Evolutionary conservation across 37 sponge, comb jelly and placozoan species (phyloP).

Genomic region (Chondrosia reniformis): DNA sequence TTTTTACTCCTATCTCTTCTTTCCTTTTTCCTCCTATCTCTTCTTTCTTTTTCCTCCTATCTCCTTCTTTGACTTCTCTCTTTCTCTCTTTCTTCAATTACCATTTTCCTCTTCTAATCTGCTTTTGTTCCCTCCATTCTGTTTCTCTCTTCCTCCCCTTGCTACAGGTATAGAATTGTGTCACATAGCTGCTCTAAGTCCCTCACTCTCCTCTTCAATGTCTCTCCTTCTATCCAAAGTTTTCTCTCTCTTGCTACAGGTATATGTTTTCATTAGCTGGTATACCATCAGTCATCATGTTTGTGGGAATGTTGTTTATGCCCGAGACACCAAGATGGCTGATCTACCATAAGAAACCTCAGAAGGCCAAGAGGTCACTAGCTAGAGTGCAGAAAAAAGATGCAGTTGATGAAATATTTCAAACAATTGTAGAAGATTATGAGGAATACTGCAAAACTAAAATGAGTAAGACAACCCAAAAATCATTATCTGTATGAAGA

Average conservation of each 20-base stretch:
- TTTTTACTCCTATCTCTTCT: neutral
- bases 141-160: too few species aligned
- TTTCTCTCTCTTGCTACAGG: slow-evolving; percentile 21
- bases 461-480: slow-evolving; percentile 26
- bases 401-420: slow-evolving; percentile 41
- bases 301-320: slow-evolving; percentile 78
- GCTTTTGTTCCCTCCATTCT: too few species aligned
- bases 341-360: slow-evolving; percentile 50
- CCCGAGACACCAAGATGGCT: slow-evolving; percentile 92
- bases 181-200: too few species aligned
- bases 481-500: too few species aligned
- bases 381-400: slow-evolving; percentile 12
- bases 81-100: too few species aligned
- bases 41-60: too few species aligned
- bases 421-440: slow-evolving; percentile 46
- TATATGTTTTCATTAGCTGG: slow-evolving; percentile 78
- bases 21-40: too few species aligned
- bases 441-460: slow-evolving; percentile 30
- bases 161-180: too few species aligned
- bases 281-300: slow-evolving; percentile 79
- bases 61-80: too few species aligned
- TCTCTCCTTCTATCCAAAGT: too few species aligned
- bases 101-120: too few species aligned
- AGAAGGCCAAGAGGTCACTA: slow-evolving; percentile 45
- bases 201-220: too few species aligned